Conservation (phyloP, 1,140 invertebrate genomes). For the Riptortus pedestris region DNA sequence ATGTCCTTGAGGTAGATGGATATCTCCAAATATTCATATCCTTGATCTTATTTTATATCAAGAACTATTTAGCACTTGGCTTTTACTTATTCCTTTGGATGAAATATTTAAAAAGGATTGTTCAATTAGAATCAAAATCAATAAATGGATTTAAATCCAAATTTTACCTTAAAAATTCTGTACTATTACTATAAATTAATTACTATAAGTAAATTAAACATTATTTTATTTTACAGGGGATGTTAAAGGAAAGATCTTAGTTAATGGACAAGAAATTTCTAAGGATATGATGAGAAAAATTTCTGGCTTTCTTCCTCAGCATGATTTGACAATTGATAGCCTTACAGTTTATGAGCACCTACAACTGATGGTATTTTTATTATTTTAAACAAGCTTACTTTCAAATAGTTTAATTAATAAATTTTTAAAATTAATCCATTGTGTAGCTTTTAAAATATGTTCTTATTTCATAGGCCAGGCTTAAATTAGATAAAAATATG, state of each 20-base stretch:
- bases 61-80: too few relatives aligned
- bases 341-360: conserved; percentile 62
- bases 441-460: not conserved
- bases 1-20: too few relatives aligned
- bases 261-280: conserved; percentile 50
- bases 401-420: too few relatives aligned
- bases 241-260: conserved; percentile 49
- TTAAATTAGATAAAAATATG: conserved; percentile 39
- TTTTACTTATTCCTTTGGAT: too few relatives aligned
- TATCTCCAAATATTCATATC: too few relatives aligned
- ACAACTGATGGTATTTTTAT: conserved; percentile 55
- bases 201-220: too few relatives aligned
- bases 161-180: too few relatives aligned
- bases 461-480: conserved; percentile 35
- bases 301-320: conserved; percentile 61
- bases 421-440: conserved; percentile 13
- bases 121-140: too few relatives aligned
- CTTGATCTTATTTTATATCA: too few relatives aligned
- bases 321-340: conserved; percentile 53
- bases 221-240: conserved; percentile 34
- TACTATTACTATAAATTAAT: too few relatives aligned
- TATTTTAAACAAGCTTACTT: conserved; percentile 15
- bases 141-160: too few relatives aligned
- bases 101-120: too few relatives aligned
- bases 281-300: conserved; percentile 51